Conservation (phyloP, 2,797 vertebrate species). For the Aratinga solstitialis region DNA sequence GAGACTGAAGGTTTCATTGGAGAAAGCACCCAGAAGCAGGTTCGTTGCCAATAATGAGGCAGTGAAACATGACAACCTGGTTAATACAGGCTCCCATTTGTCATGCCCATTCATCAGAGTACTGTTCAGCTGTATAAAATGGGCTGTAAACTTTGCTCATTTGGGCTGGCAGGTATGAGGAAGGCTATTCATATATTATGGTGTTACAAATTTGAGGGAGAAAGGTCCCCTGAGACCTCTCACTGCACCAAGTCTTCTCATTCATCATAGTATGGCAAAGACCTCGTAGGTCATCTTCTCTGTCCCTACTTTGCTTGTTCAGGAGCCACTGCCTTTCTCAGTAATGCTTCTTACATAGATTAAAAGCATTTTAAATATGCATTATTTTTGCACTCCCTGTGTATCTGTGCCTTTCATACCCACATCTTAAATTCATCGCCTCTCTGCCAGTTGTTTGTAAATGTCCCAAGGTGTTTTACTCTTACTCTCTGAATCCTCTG, state of each 20-base stretch:
- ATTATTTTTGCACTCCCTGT: background rate
- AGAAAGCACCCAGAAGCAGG: background rate
- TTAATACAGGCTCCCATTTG: background rate
- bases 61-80: background rate
- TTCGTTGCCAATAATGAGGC: rapidly evolving
- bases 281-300: background rate
- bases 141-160: constrained; percentile 51
- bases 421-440: constrained; percentile 55
- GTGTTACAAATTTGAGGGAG: background rate
- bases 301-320: background rate
- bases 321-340: constrained; percentile 1
- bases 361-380: constrained; percentile 43
- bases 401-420: background rate
- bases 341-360: background rate
- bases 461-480: constrained; percentile 58
- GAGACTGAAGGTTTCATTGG: background rate
- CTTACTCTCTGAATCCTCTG: constrained; percentile 49
- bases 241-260: background rate
- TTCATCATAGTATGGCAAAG: background rate
- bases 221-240: background rate
- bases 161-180: constrained; percentile 21
- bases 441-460: constrained; percentile 54
- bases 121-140: constrained; percentile 29
- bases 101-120: background rate
- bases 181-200: constrained; percentile 38